Base-by-base conservation (phyloP, 2,888 invertebrate genomes). In the Gymnoscelis rufifasciata region DNA sequence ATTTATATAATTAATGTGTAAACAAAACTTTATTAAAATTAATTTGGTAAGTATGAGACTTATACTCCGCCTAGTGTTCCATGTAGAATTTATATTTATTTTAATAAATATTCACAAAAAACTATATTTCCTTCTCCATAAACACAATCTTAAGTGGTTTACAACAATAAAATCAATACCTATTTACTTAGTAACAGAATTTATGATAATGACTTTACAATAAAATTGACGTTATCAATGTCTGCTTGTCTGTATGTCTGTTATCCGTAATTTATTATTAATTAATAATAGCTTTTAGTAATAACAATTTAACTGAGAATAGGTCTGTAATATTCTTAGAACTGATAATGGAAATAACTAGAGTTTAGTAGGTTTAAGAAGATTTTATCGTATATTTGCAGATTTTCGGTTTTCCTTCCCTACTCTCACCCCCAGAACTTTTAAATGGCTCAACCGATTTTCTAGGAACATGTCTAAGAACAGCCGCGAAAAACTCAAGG, bases 161-260 rank as follows among this genome's bases (percentile, higher is more conserved):
- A 7, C 8, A 3, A 26, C n/a, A 26, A 26, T 26, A 26, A 26
- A 26, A 26, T 7, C 8, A 26, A 26, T 27, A 26, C 8, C 1
- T n/a, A 28, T 4, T 28, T 28, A 15, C 31, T 33, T 15, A 33
- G 31, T 15, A 33, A 15, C 15, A n/a, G 31, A 3, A 33, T 15
- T 15, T 33, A 33, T 33, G 19, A 19, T 19, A n/a, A 3, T 19
- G 14, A 33, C 31, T 5, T 44, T 26, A 47, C 45, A 50, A 56
- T 51, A 52, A 56, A 54, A 52, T 47, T 28, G n/a, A 42, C 40
- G 8, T 13, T 44, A 31, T 39, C 33, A 51, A 15, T 15, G 31
- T 33, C 31, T 33, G 31, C 15, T 14, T 33, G 50, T 54, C 49
- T n/a, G 44, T 43, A 46, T 42, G 47, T 48, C 55, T 38, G 51